Conservation (phyloP, 2,797 vertebrate genomes). For the Galagoides demidoff region DNA sequence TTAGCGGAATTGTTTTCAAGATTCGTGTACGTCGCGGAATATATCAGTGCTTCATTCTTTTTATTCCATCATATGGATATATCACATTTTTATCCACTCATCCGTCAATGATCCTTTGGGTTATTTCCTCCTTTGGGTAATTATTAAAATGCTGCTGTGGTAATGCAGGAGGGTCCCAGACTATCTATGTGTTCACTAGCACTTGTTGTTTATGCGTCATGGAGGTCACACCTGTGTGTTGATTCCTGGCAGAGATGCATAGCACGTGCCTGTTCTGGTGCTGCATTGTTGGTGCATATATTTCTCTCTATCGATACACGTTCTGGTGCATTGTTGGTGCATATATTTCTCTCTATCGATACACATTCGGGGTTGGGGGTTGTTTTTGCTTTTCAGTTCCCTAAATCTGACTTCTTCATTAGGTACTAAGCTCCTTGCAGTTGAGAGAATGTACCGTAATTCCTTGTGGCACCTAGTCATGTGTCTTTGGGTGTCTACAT, state of each 20-base stretch:
- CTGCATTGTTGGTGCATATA: neutral
- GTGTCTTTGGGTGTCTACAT: neutral
- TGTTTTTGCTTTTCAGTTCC: neutral
- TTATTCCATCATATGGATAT: neutral
- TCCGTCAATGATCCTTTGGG: neutral
- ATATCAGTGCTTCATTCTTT: neutral
- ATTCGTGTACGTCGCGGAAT: neutral
- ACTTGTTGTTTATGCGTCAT: neutral
- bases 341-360: neutral
- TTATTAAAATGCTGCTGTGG: neutral
- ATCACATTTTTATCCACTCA: neutral
- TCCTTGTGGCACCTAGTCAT: neutral
- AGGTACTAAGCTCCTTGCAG: neutral
- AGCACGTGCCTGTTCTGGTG: neutral
- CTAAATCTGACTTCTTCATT: neutral
- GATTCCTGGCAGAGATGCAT: neutral
- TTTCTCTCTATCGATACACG: neutral
- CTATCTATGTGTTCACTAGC: neutral
- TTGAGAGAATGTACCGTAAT: neutral
- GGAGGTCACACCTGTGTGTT: neutral
- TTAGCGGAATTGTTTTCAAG: neutral
- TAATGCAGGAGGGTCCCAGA: too few relatives aligned
- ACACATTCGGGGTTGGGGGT: neutral
- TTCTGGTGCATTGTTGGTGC: too few relatives aligned
- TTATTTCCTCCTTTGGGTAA: neutral